These are phyloP conservation scores for Eumaeus atala DNA, from an alignment of 1,140 invertebrate species.

Conservation along the genomic window DNA sequence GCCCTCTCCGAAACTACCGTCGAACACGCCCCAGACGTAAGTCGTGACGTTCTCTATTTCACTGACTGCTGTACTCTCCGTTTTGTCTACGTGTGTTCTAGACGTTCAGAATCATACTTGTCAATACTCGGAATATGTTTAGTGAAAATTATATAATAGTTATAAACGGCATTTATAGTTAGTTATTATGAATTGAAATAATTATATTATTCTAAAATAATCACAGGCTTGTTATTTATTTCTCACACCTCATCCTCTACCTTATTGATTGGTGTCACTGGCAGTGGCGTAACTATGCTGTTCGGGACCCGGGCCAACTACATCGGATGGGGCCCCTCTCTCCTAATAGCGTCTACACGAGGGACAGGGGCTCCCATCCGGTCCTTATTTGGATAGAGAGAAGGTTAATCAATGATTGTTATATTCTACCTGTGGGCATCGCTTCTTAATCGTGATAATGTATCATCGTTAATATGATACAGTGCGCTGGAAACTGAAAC, in stretches of 20 bases:
- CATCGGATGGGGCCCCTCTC: too few species aligned
- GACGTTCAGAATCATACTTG: conserved; percentile 48
- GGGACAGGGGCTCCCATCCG: too few species aligned
- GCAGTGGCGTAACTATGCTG: too few species aligned
- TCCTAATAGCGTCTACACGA: too few species aligned
- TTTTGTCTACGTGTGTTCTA: conserved; percentile 25
- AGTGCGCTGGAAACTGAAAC: too few species aligned
- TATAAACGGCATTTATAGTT: conserved; percentile 70
- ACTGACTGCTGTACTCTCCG: background rate
- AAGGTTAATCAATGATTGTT: too few species aligned
- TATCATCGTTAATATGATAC: too few species aligned
- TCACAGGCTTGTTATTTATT: conserved; percentile 60
- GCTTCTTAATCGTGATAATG: too few species aligned
- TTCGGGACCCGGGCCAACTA: too few species aligned
- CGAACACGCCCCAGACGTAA: background rate
- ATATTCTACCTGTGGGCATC: too few species aligned
- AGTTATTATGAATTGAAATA: conserved; percentile 73
- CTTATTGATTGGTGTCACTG: too few species aligned
- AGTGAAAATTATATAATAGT: conserved; percentile 63
- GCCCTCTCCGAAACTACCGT: background rate
- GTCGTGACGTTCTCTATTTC: conserved; percentile 1
- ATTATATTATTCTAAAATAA: conserved; percentile 75
- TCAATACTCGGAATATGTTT: conserved; percentile 59
- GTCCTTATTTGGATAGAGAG: too few species aligned
- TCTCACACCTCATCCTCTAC: background rate